phyloP scores from a whole-genome alignment of 2,888 invertebrate species.

The Sinopyrophorus schimmeli region DNA sequence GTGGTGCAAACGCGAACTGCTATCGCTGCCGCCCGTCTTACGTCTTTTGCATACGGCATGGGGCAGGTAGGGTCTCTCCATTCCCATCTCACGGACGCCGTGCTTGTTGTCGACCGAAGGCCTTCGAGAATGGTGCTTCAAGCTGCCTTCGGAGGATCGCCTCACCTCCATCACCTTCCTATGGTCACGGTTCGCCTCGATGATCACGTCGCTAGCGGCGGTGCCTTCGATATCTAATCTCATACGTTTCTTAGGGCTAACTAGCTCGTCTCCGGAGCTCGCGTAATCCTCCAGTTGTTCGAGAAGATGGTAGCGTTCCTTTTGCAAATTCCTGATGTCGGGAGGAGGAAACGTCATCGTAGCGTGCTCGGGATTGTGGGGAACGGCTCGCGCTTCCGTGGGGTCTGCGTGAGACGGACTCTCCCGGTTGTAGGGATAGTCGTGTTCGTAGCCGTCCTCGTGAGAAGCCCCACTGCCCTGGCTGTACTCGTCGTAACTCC shows the following conservation, averaged over 20 bases:
- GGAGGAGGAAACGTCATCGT: constrained; percentile 53
- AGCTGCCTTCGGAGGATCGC: constrained; percentile 57
- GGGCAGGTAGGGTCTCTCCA: constrained; percentile 48
- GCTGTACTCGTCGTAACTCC: constrained; percentile 74
- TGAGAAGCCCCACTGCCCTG: constrained; percentile 69
- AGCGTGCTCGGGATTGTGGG: constrained; percentile 51
- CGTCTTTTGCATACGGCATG: constrained; percentile 60
- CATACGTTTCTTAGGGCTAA: constrained; percentile 68
- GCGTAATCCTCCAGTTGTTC: constrained; percentile 73
- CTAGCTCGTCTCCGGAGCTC: constrained; percentile 70
- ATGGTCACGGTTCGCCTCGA: constrained; percentile 54
- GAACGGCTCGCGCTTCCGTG: constrained; percentile 50
- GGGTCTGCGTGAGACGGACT: constrained; percentile 55
- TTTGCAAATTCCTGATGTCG: constrained; percentile 70
- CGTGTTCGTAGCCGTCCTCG: constrained; percentile 60
- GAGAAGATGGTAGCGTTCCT: constrained; percentile 69
- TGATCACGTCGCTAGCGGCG: constrained; percentile 49
- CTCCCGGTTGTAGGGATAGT: constrained; percentile 55
- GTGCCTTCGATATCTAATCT: constrained; percentile 61
- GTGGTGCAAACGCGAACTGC: constrained; percentile 52
- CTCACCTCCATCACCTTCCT: constrained; percentile 58
- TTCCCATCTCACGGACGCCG: constrained; percentile 40
- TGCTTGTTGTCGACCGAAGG: constrained; percentile 59
- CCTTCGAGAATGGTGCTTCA: constrained; percentile 54
- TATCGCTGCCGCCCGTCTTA: constrained; percentile 55